These are phyloP conservation scores for Thinocorus orbignyianus DNA, from an alignment of 2,113 vertebrate genomes.

Conservation along the genomic window DNA sequence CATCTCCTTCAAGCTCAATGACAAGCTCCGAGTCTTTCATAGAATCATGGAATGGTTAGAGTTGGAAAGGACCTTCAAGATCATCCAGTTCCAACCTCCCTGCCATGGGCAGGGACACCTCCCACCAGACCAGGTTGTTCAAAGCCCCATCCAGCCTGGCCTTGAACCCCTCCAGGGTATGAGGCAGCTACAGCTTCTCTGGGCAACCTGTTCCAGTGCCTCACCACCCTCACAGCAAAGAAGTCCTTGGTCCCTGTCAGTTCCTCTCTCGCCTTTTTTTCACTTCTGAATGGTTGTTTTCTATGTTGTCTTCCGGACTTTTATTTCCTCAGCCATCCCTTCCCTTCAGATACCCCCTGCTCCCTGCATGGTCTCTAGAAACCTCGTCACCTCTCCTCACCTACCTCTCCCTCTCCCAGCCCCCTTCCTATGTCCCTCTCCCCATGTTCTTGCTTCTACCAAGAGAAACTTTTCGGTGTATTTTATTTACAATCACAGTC, in stretches of 20 bases:
- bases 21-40: background rate
- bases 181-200: too few species aligned
- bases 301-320: background rate
- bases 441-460: background rate
- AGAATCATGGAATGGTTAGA: too few species aligned
- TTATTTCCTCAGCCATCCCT: background rate
- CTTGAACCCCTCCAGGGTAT: too few species aligned
- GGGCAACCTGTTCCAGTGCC: too few species aligned
- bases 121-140: too few species aligned
- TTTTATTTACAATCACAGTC: background rate
- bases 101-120: too few species aligned
- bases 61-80: too few species aligned
- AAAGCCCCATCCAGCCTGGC: too few species aligned
- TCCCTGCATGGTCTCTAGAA: background rate
- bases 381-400: background rate
- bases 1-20: background rate
- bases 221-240: too few species aligned
- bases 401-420: background rate
- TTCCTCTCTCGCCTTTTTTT: background rate
- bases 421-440: background rate
- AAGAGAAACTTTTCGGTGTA: background rate
- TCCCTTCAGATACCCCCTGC: background rate
- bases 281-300: background rate
- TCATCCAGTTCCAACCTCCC: too few species aligned
- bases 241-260: background rate